Base-by-base conservation (phyloP, 2,113 vertebrate species). In the Monopterus albus region DNA sequence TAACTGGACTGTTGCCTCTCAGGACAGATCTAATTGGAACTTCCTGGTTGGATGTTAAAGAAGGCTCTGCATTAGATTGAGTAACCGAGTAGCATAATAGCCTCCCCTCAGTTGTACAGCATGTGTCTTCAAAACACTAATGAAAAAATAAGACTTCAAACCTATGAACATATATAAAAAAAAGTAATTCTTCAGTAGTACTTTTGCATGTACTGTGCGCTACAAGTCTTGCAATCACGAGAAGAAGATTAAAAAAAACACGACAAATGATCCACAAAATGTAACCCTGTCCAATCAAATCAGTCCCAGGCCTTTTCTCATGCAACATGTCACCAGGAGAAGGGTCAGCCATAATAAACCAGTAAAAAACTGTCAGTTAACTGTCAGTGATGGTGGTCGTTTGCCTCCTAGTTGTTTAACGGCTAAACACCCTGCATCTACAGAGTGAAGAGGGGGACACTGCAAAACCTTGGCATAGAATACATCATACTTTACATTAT, bases 391-490 rank as follows among this genome's bases (percentile, higher is more conserved):
- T 53, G 63, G 60, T 49, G 26, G 33, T 43, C 21, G 55, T 81
- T 64, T 60, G 71, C 75, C 73, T 88, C 79, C 72, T 62, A 72
- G 57, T 63, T 63, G 64, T 77, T 79, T 31, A 53, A 76, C 81
- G 79, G 81, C 77, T 79, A 60, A 75, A 74, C 83, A 85, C 84
- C 85, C 87, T 82, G 87, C 87, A 5, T 78, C 75, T 52, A 90
- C 85, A 86, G 81, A 81, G 84, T 89, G 82, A 87, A 85, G 86
- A 82, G 74, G 86, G 85, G 84, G 79, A 81, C 87, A 91, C 88
- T 91, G 87, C 89, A 86, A 89, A 92, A 92, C 90, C 90, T 91
- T 92, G 91, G 91, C 90, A 91, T 92, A 91, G 89, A 88, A 85
- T 91, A 90, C 90, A 87, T 87, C 80, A 83, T 89, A 88, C 83